These are phyloP conservation scores for Glandiceps talaboti DNA, from an alignment of 53 echinoderm and acorn worm genomes.

Conservation along the genomic window DNA sequence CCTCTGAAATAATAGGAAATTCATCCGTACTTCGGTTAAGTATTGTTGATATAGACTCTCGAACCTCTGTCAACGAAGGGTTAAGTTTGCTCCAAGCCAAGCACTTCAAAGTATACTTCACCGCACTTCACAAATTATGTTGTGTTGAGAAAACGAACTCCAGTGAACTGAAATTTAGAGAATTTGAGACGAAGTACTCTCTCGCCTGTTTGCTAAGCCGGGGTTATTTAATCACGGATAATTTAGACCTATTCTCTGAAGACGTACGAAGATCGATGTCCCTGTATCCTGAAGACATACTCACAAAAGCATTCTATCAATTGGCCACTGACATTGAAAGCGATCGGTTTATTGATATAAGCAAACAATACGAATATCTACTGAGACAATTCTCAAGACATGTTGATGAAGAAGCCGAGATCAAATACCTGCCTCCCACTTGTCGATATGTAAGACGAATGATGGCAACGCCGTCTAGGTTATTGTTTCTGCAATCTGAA, in stretches of 20 bases:
- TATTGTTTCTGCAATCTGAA: constrained; percentile 4
- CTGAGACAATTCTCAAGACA: neutral
- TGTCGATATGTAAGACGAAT: constrained; percentile 5
- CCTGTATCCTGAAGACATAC: neutral
- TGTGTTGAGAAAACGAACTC: neutral
- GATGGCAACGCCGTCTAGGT: constrained; percentile 1
- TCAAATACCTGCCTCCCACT: constrained; percentile 3
- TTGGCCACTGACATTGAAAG: constrained; percentile 1
- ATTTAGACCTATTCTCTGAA: neutral
- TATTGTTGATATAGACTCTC: neutral
- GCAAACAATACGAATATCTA: neutral
- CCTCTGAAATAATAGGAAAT: neutral
- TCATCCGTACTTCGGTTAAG: neutral
- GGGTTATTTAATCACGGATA: neutral
- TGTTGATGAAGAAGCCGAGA: neutral
- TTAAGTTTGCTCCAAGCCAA: neutral
- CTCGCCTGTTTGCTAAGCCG: neutral
- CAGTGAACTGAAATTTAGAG: neutral
- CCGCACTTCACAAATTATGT: neutral
- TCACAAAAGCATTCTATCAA: neutral
- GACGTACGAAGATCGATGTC: neutral
- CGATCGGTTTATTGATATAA: constrained; percentile 8
- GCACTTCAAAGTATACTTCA: neutral
- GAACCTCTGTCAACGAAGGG: neutral
- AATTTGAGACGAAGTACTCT: constrained; percentile 9